Base-by-base conservation (phyloP, 2,113 vertebrate genomes). In the Podarcis raffonei region DNA sequence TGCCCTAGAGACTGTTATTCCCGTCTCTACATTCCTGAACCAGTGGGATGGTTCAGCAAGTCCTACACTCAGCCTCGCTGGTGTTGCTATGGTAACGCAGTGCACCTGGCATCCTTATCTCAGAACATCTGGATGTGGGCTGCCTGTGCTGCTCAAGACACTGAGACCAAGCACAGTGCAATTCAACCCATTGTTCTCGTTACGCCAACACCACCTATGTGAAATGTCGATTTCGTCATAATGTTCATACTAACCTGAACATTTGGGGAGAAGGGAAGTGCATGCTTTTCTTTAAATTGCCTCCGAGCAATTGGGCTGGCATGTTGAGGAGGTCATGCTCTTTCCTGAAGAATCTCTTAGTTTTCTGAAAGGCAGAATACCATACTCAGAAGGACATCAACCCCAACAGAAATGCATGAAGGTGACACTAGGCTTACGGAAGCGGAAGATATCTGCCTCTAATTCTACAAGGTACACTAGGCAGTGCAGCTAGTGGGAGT, bases 251-350 rank as follows among this genome's bases (percentile, higher is more conserved):
- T 32, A 48, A 88, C 80, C 87, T 83, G 71, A 48, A 88, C 11
- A 39, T 65, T 66, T 75, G 11, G 39, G 68, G 6, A 27, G 57
- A 18, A 25, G 71, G 57, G 89, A 80, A 32, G 72, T 76, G 27
- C n/a, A 83, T 35, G 78, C 87, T 66, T 87, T 88, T 94, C 84
- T 89, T 92, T 89, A 90, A 89, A 95, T 92, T 37, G 74, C 86
- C 91, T 91, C 93, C 91, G 81, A 94, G 91, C 83, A 88, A 90
- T 76, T 87, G 88, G 87, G 91, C 16, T n/a, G 90, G 39, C 74
- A 84, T 85, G 78, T 22, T 39, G 92, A 68, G 95, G 89, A 85
- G 83, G 89, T 30, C 84, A 89, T 69, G 57, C 39, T 68, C 76
- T 91, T 86, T 89, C 76, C 80, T 15, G 68, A 84, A 81, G 84